Conservation (phyloP, 2,113 vertebrate genomes). For the Cyanoramphus novaezelandiae region DNA sequence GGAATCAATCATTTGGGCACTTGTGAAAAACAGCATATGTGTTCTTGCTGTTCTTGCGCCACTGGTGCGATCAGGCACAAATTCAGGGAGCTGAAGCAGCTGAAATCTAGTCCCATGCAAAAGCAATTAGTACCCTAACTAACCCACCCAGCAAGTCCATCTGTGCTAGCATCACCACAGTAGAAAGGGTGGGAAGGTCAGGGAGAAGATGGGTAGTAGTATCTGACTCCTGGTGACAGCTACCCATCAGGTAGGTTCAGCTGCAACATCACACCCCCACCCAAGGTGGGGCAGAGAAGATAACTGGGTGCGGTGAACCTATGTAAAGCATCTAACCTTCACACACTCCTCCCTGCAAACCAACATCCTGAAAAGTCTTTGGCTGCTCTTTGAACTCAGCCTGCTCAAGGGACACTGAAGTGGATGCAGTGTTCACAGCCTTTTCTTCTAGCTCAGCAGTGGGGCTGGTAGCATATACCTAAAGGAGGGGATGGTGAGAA, state of each 20-base stretch:
- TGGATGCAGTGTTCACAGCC: not conserved
- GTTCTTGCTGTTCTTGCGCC: accelerated
- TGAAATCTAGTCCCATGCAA: not conserved
- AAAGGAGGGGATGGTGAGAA: not conserved
- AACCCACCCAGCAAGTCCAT: not conserved
- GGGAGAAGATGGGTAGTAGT: not conserved
- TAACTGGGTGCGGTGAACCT: not conserved
- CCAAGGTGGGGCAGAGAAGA: not conserved
- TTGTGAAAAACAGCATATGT: not conserved
- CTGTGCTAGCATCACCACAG: not conserved
- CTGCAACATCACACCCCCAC: not conserved
- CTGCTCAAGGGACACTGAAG: not conserved
- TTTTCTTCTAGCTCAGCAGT: not conserved
- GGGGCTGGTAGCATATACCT: not conserved
- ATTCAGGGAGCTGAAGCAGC: not conserved
- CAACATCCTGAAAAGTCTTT: not conserved
- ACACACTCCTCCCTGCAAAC: not conserved
- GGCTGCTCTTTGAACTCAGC: not conserved
- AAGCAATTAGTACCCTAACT: not conserved
- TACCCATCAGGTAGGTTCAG: not conserved
- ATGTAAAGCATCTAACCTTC: not conserved
- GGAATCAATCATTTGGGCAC: slow-evolving; percentile 17
- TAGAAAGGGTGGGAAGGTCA: not conserved
- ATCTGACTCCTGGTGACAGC: not conserved
- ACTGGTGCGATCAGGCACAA: not conserved